Evolutionary conservation across 2,797 vertebrate species (phyloP).

Genomic region (Sphenodon punctatus): DNA sequence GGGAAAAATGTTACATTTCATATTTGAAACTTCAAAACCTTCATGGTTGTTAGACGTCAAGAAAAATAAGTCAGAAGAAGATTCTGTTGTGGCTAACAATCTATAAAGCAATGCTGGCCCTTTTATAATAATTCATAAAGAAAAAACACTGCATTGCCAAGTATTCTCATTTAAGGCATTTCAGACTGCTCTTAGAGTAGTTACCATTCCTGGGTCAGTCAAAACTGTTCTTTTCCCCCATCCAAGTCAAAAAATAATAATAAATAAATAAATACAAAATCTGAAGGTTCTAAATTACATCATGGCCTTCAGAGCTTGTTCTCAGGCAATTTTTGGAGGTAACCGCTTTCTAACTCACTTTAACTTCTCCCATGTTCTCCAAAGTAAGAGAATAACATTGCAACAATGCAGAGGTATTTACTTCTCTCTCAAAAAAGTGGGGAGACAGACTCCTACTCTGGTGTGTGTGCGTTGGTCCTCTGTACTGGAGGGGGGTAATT

Average conservation of each 20-base stretch:
- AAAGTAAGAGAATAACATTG: too few relatives aligned
- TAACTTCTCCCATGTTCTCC: too few relatives aligned
- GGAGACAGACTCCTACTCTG: too few relatives aligned
- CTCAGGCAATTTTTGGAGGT: too few relatives aligned
- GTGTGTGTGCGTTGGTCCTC: too few relatives aligned
- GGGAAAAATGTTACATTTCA: slow-evolving; percentile 6
- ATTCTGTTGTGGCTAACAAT: slow-evolving; percentile 27
- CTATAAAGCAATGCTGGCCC: slow-evolving; percentile 51
- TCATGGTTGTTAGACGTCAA: slow-evolving; percentile 6
- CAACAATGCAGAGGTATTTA: too few relatives aligned
- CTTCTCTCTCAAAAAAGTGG: too few relatives aligned
- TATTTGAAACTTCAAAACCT: slow-evolving; percentile 24
- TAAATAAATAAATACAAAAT: background rate
- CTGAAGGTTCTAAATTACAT: background rate
- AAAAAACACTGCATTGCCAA: slow-evolving; percentile 41
- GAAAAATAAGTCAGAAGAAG: slow-evolving; percentile 7
- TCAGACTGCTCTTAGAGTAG: slow-evolving; percentile 43
- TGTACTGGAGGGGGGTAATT: too few relatives aligned
- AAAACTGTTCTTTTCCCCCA: background rate
- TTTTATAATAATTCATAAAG: slow-evolving; percentile 52
- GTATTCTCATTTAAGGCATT: background rate
- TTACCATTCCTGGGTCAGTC: background rate
- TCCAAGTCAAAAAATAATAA: background rate
- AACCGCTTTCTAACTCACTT: too few relatives aligned
- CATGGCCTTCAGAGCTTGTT: too few relatives aligned